A percentile compares a stretch with the other conserved stretches of the same genome.
Evolutionary conservation across 2,113 vertebrate species (phyloP).

Genomic region (Rhinopomastus cyanomelas): DNA sequence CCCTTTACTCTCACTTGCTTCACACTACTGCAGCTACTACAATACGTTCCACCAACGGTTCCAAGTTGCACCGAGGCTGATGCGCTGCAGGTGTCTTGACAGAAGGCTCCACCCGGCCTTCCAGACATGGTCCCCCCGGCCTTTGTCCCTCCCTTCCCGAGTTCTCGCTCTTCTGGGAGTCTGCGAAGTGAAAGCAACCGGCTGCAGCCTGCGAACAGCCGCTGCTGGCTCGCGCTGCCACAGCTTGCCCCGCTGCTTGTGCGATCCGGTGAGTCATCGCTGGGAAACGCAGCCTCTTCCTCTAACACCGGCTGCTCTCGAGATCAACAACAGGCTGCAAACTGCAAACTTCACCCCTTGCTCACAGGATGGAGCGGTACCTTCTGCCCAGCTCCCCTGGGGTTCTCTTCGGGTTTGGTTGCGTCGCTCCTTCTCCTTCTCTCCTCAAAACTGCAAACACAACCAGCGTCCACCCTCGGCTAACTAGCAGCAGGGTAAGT

Average conservation of each 20-base stretch:
- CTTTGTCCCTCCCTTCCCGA: not conserved
- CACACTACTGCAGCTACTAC: too few relatives aligned
- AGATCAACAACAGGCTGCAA: slow-evolving; percentile 29
- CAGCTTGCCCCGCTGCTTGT: not conserved
- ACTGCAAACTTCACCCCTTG: not conserved
- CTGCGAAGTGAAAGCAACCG: not conserved
- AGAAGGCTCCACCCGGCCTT: not conserved
- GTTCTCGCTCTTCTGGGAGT: not conserved
- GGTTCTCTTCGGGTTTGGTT: not conserved
- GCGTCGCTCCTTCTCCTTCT: not conserved
- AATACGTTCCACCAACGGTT: not conserved
- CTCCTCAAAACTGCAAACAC: not conserved
- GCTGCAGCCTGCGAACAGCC: not conserved
- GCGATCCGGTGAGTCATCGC: slow-evolving; percentile 10
- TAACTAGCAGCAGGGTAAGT: not conserved
- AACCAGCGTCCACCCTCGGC: not conserved
- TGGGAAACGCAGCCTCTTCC: slow-evolving; percentile 16
- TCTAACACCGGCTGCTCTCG: slow-evolving; percentile 28
- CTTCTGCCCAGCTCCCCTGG: not conserved
- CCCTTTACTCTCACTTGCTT: too few relatives aligned
- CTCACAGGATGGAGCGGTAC: not conserved
- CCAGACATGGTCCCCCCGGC: not conserved
- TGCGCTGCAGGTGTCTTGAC: not conserved
- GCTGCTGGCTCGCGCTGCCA: accelerated
- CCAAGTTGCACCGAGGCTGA: not conserved